Evolutionary conservation across 2,888 invertebrate species (phyloP).

Genomic region (Gari tellinella): DNA sequence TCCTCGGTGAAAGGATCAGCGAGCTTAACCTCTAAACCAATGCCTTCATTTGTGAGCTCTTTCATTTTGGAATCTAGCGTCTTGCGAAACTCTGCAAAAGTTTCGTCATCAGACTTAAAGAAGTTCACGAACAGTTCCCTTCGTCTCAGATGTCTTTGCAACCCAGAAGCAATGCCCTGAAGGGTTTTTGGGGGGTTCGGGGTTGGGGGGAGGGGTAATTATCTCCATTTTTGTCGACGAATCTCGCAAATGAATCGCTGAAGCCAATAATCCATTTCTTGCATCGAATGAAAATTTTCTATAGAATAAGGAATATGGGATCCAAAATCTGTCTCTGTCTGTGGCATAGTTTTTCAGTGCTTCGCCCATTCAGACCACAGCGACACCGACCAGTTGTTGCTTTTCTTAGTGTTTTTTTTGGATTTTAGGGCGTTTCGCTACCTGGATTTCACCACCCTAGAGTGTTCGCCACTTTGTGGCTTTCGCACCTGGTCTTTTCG

Average conservation of each 20-base stretch:
- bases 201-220: too few species aligned
- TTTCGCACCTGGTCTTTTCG: too few species aligned
- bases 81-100: slow-evolving; percentile 12
- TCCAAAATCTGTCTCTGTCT: slow-evolving; percentile 8
- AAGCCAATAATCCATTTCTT: slow-evolving; percentile 9
- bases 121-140: neutral
- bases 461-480: too few species aligned
- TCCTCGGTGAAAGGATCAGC: slow-evolving; percentile 16
- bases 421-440: too few species aligned
- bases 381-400: too few species aligned
- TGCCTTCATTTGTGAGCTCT: slow-evolving; percentile 12
- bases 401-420: too few species aligned
- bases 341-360: slow-evolving; percentile 12
- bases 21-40: slow-evolving; percentile 4
- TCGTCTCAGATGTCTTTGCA: slow-evolving; percentile 1
- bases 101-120: slow-evolving; percentile 2
- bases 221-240: slow-evolving; percentile 2
- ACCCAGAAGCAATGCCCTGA: slow-evolving; percentile 1
- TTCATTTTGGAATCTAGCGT: slow-evolving; percentile 26
- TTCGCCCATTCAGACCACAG: too few species aligned
- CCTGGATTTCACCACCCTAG: too few species aligned
- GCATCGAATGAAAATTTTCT: neutral
- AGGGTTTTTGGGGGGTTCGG: slow-evolving; percentile 26
- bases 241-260: slow-evolving; percentile 23
- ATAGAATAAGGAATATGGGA: slow-evolving; percentile 5